A percentile compares a stretch with the other conserved stretches of the same genome.
Evolutionary conservation across 2,888 invertebrate genomes (phyloP).

Genomic region (Osmoderma eremita): DNA sequence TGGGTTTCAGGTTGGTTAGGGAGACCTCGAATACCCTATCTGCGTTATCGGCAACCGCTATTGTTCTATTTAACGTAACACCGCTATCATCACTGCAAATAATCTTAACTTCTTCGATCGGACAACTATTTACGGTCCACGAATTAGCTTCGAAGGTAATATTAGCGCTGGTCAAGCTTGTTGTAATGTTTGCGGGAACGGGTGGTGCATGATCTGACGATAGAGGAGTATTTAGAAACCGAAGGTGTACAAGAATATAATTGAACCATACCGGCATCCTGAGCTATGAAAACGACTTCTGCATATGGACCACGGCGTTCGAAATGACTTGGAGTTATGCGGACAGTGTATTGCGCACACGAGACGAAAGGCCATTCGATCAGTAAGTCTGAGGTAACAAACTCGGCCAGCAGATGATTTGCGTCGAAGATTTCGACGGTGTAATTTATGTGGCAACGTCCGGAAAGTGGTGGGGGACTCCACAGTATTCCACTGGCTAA

Average conservation of each 20-base stretch:
- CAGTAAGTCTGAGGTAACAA: neutral
- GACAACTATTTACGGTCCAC: neutral
- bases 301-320: neutral
- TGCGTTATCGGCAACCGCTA: neutral
- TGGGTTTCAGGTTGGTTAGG: neutral
- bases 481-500: neutral
- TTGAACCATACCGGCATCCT: conserved; percentile 1
- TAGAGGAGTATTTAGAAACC: neutral
- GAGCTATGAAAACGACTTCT: neutral
- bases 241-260: neutral
- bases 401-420: neutral
- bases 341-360: neutral
- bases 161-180: conserved; percentile 11
- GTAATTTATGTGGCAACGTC: conserved; percentile 1
- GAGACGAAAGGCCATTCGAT: neutral
- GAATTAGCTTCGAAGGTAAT: neutral
- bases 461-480: neutral
- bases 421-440: neutral
- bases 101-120: neutral
- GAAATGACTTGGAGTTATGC: neutral
- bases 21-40: conserved; percentile 11
- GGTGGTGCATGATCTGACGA: conserved; percentile 6
- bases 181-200: neutral
- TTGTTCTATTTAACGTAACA: neutral
- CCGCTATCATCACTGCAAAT: conserved; percentile 4